phyloP scores from a whole-genome alignment of 1,140 invertebrate species.

The Achatina immaculata region DNA sequence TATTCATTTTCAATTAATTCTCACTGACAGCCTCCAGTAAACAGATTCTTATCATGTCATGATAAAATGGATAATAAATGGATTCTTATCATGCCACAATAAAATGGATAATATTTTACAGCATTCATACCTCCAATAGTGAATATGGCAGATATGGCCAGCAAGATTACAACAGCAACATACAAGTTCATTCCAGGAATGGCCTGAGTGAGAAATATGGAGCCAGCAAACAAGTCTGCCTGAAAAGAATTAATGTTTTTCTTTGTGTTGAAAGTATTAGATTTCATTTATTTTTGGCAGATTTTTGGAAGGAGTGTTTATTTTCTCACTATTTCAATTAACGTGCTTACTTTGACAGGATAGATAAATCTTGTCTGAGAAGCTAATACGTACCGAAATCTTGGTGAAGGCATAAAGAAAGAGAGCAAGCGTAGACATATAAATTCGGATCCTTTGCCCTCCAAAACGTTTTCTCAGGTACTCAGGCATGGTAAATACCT shows the following conservation, averaged over 20 bases:
- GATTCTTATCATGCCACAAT: too few species aligned
- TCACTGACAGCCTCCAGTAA: too few species aligned
- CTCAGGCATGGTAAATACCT: constrained; percentile 77
- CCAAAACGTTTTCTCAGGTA: constrained; percentile 77
- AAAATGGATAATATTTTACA: too few species aligned
- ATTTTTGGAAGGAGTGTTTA: too few species aligned
- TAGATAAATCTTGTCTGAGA: too few species aligned
- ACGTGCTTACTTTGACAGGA: too few species aligned
- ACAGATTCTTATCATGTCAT: too few species aligned
- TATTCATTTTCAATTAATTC: too few species aligned
- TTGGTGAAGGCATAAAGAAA: constrained; percentile 77
- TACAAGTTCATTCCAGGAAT: constrained; percentile 72
- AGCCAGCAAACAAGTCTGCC: constrained; percentile 76
- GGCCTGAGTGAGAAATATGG: constrained; percentile 74
- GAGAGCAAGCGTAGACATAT: constrained; percentile 75
- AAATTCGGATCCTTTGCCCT: constrained; percentile 75
- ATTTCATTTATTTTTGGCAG: too few species aligned
- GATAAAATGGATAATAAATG: too few species aligned
- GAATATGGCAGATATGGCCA: constrained; percentile 67
- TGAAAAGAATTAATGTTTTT: constrained; percentile 50
- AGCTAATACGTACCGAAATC: constrained; percentile 75
- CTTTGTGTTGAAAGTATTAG: too few species aligned
- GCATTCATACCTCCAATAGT: constrained; percentile 72
- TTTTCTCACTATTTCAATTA: too few species aligned
- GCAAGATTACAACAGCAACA: constrained; percentile 63